Conservation (phyloP, 1,140 invertebrate genomes). For the Leptoteleia sp. region DNA sequence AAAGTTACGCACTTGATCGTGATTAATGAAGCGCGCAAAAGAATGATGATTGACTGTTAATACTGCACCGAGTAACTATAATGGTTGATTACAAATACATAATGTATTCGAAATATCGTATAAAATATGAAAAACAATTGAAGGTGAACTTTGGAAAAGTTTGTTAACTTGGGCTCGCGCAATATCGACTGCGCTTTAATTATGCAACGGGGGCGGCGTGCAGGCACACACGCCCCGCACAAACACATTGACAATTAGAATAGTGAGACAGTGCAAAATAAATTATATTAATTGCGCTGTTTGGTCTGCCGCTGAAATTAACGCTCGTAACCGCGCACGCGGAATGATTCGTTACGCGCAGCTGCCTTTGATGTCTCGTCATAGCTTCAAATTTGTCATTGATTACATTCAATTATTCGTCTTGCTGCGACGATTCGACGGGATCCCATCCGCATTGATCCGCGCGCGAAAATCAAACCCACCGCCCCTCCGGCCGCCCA, state of each 20-base stretch:
- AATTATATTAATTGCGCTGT: conserved; percentile 71
- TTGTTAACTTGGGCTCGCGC: conserved; percentile 46
- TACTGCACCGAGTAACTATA: conserved; percentile 52
- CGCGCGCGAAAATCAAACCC: conserved; percentile 41
- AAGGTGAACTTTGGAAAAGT: conserved; percentile 62
- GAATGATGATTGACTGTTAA: conserved; percentile 52
- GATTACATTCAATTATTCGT: conserved; percentile 67
- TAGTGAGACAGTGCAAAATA: conserved; percentile 61
- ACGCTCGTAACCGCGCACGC: conserved; percentile 62
- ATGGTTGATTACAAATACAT: conserved; percentile 54
- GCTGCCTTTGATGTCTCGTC: conserved; percentile 69
- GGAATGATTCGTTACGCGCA: conserved; percentile 68
- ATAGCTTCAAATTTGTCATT: conserved; percentile 67
- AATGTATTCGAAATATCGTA: conserved; percentile 48
- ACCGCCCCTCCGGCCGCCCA: background rate
- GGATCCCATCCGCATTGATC: conserved; percentile 28
- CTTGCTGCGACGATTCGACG: conserved; percentile 46
- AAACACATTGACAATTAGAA: conserved; percentile 38
- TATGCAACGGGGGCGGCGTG: conserved; percentile 44
- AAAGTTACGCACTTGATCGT: conserved; percentile 2
- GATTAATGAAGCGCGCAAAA: conserved; percentile 23
- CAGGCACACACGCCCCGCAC: conserved; percentile 30
- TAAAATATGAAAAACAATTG: conserved; percentile 64
- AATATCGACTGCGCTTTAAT: conserved; percentile 55
- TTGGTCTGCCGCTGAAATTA: conserved; percentile 70